Conservation (phyloP, 2,797 vertebrate genomes). For the Falco concolor region DNA sequence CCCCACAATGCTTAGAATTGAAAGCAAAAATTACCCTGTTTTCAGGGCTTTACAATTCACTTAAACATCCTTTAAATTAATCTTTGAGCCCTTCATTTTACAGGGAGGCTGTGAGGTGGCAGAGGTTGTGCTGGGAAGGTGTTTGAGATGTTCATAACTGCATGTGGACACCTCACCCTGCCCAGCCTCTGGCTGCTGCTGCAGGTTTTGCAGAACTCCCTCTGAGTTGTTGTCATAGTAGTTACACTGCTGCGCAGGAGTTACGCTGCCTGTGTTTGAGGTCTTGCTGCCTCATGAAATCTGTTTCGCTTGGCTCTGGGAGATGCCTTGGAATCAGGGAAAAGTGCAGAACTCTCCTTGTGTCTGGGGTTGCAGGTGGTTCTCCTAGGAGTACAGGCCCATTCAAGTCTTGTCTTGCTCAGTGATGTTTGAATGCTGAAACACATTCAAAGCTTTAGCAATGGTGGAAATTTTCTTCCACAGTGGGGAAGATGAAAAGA, state of each 20-base stretch:
- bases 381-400: accelerated
- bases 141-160: not conserved
- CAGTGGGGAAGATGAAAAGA: not conserved
- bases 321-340: not conserved
- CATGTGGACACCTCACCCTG: not conserved
- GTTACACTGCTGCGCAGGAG: not conserved
- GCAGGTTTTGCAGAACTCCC: not conserved
- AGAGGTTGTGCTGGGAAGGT: not conserved
- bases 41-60: not conserved
- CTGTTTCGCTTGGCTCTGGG: not conserved
- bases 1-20: not conserved
- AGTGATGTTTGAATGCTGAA: not conserved
- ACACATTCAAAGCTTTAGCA: not conserved
- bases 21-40: not conserved
- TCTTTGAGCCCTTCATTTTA: not conserved
- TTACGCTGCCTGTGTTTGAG: not conserved
- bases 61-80: not conserved
- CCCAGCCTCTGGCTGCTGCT: not conserved
- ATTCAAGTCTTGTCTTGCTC: not conserved
- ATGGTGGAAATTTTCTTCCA: not conserved
- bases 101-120: not conserved
- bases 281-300: not conserved
- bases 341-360: not conserved
- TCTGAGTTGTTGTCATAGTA: accelerated
- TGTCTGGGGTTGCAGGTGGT: not conserved